Evolutionary conservation across 2,888 invertebrate species (phyloP).

Genomic region (Metacarcinus magister): DNA sequence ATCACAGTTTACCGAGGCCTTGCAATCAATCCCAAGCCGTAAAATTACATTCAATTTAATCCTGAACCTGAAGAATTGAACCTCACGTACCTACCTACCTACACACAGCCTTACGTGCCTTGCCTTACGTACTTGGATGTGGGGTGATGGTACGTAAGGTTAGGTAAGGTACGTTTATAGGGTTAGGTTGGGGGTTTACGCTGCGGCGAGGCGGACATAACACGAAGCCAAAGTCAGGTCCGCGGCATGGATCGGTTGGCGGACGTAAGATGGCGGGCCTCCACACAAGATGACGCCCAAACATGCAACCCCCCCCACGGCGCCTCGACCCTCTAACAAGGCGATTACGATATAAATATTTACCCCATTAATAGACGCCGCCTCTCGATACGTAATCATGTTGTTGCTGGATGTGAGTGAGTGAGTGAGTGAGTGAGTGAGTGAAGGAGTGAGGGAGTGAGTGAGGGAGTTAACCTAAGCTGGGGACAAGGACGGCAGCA

Average conservation of each 20-base stretch:
- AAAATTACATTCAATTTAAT: not conserved
- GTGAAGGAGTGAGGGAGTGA: not conserved
- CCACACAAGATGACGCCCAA: slow-evolving; percentile 71
- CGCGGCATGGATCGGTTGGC: slow-evolving; percentile 63
- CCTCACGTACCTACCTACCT: too few species aligned
- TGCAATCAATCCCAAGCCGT: slow-evolving; percentile 50
- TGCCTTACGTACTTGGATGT: not conserved
- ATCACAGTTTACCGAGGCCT: slow-evolving; percentile 55
- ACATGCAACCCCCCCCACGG: slow-evolving; percentile 70
- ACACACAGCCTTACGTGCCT: not conserved
- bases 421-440: not conserved
- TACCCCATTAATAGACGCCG: slow-evolving; percentile 77
- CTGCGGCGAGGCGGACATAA: not conserved
- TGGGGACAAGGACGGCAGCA: not conserved
- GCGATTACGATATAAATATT: slow-evolving; percentile 78
- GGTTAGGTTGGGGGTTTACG: not conserved
- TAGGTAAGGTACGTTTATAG: not conserved
- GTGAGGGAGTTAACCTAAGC: not conserved
- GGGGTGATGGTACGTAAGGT: not conserved
- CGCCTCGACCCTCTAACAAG: slow-evolving; percentile 70
- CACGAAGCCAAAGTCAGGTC: slow-evolving; percentile 66
- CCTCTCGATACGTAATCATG: slow-evolving; percentile 71
- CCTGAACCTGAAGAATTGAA: not conserved
- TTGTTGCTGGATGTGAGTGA: slow-evolving; percentile 69
- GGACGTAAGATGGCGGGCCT: slow-evolving; percentile 71